phyloP scores from a whole-genome alignment of 2,888 invertebrate species.

The Nomada lathburiana region DNA sequence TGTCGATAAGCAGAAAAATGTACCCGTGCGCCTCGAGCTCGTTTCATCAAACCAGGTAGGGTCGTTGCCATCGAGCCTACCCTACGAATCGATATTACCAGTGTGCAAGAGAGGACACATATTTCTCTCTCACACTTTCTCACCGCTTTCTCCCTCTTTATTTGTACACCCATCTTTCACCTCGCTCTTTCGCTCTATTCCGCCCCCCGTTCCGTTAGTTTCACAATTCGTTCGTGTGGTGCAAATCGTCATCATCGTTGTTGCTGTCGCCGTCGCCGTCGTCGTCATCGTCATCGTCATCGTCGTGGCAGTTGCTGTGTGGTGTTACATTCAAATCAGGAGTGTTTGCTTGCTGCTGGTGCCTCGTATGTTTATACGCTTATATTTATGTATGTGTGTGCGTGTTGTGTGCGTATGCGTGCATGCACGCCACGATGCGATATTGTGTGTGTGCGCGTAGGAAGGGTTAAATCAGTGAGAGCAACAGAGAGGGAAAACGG shows the following conservation, averaged over 20 bases:
- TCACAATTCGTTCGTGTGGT: constrained; percentile 43
- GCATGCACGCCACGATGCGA: constrained; percentile 34
- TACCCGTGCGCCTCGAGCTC: constrained; percentile 52
- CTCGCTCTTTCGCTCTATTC: constrained; percentile 39
- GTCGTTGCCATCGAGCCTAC: constrained; percentile 82
- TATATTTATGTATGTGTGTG: constrained; percentile 27
- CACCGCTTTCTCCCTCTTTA: constrained; percentile 54
- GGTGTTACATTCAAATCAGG: constrained; percentile 55
- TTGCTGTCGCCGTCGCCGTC: constrained; percentile 17
- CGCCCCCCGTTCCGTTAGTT: constrained; percentile 46
- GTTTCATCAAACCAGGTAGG: constrained; percentile 73
- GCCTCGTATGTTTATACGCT: constrained; percentile 48
- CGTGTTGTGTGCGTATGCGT: constrained; percentile 35
- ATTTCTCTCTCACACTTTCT: constrained; percentile 50
- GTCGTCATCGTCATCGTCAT: constrained; percentile 7
- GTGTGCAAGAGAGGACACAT: constrained; percentile 53
- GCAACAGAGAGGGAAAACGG: constrained; percentile 23
- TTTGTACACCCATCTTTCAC: constrained; percentile 44
- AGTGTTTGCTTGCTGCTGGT: constrained; percentile 42
- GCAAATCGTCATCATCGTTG: constrained; percentile 22
- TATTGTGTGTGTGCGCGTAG: constrained; percentile 47
- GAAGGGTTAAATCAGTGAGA: constrained; percentile 69
- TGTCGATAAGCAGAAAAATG: constrained; percentile 73
- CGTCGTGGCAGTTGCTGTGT: constrained; percentile 39
- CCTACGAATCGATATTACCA: constrained; percentile 78